Base-by-base conservation (phyloP, 2,888 invertebrate species). In the Artemia sinica region DNA sequence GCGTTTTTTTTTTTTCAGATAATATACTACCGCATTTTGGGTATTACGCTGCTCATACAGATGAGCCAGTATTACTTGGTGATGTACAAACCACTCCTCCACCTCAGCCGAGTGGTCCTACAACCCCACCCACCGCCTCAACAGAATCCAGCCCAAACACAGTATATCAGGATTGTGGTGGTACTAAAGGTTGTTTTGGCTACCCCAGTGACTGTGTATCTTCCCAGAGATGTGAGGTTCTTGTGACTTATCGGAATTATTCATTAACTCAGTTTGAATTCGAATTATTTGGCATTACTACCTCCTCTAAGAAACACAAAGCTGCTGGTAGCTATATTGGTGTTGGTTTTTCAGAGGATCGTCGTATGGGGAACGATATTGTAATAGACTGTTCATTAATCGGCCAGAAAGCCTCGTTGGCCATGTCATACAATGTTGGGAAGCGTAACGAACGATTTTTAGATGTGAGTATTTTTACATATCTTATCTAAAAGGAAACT, bases 271-370 rank as follows among this genome's bases (percentile, higher is more conserved):
- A 58, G 10, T 58, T 58, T 58, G 58, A 58, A 18, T 58, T 58
- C 18, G 58, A 58, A 18, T 58, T 58, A 18, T 58, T 14, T 9
- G 58, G 58, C 1, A 18, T 58, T 8, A 58, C 8, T 1, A 14
- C n/a, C 9, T 58, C 58, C 14, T 58, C 58, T n/a, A 58, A 58
- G 58, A 58, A 58, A 10, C 58, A 58, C 10, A 58, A 58, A 58
- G 58, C 58, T 14, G 18, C 18, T n/a, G 58, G 58, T 14, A 58
- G 58, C 18, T 58, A 58, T 58, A 18, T 58, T 58, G 58, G 9
- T 58, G 58, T 58, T 58, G 58, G 14, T n/a, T 58, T 58, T 58
- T 58, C 58, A 18, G 18, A 58, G 8, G 58, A 58, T 18, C 14
- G n/a, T 18, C n/a, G 18, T 14, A 58, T 58, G 58, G 58, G 58